Evolutionary conservation across 2,888 invertebrate species (phyloP), one percentile per base, ranked within the genome.

Genomic region (Spodoptera exigua): DNA sequence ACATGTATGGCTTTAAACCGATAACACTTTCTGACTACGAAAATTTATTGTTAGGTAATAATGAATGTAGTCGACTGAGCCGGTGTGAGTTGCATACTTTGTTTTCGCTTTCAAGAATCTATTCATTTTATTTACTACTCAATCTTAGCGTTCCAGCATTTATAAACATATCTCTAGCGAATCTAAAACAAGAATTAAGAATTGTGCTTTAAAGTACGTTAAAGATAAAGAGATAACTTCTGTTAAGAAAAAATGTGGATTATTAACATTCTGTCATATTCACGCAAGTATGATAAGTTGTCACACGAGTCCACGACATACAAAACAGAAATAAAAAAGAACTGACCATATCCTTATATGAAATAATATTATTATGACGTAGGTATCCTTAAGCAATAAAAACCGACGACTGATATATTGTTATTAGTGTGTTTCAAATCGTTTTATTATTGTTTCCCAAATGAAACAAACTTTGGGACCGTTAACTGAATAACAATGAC

Each of bases 401-500:
- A 62, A 51, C 13, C 61, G 51, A 59, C 43, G 56, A 40, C 61
- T 61, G 49, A 51, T 77, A 64, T 74, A 74, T 80, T 72, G 70
- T 79, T 77, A 76, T 79, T 65, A 64, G 61, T 60, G 74, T 78
- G 67, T 60, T 78, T 82, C 83, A 86, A 87, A 89, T 87, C 82
- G 84, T 84, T 85, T 80, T 88, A 87, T 87, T 88, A 89, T 89
- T 83, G 89, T 88, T 86, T 86, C 82, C 85, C 86, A 89, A 92
- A 91, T 91, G 87, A 88, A 88, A 87, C 88, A 86, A 88, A 87
- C 85, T 86, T 85, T 83, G 80, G 76, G 74, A 79, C 84, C 85
- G 89, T 88, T 84, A 83, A 80, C 77, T 83, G 92, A 91, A 93
- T 93, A 85, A 90, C 91, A 93, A 93, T 91, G 89, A 90, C 85